Conservation (phyloP, 1,140 invertebrate genomes). For the Heliothis virescens region DNA sequence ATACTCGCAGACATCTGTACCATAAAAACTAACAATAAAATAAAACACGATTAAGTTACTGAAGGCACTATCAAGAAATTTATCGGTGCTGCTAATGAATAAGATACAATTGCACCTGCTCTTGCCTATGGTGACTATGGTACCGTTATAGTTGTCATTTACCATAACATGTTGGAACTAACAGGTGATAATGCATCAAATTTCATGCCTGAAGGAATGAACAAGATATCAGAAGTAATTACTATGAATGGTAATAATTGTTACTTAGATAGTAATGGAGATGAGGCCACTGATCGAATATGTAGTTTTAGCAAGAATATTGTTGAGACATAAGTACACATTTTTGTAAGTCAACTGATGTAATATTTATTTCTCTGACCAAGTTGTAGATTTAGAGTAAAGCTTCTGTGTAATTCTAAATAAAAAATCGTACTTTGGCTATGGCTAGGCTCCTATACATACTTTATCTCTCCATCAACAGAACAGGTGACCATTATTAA, state of each 20-base stretch:
- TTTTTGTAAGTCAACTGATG: not conserved
- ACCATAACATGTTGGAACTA: constrained; percentile 31
- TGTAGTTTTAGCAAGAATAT: not conserved
- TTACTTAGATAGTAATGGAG: not conserved
- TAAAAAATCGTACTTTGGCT: too few species aligned
- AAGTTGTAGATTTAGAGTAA: not conserved
- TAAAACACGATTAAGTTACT: constrained; percentile 22
- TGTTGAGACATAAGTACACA: not conserved
- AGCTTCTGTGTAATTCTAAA: too few species aligned
- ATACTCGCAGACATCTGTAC: constrained; percentile 1
- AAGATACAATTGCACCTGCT: constrained; percentile 16
- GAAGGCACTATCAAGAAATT: constrained; percentile 14
- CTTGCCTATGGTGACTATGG: not conserved
- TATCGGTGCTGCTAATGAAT: constrained; percentile 20
- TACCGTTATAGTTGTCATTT: constrained; percentile 28
- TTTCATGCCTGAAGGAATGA: constrained; percentile 3
- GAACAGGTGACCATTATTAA: constrained; percentile 23
- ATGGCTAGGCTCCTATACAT: not conserved
- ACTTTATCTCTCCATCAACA: constrained; percentile 15
- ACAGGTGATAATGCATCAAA: not conserved
- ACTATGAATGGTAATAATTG: not conserved
- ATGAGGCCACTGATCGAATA: too few species aligned
- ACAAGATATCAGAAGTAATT: constrained; percentile 1
- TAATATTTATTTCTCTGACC: not conserved
- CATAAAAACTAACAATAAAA: constrained; percentile 28